A percentile compares a stretch with the other conserved stretches of the same genome.
Evolutionary conservation across 64 coral and sea anemone genomes (phyloP).

Genomic region (Montipora cactus): DNA sequence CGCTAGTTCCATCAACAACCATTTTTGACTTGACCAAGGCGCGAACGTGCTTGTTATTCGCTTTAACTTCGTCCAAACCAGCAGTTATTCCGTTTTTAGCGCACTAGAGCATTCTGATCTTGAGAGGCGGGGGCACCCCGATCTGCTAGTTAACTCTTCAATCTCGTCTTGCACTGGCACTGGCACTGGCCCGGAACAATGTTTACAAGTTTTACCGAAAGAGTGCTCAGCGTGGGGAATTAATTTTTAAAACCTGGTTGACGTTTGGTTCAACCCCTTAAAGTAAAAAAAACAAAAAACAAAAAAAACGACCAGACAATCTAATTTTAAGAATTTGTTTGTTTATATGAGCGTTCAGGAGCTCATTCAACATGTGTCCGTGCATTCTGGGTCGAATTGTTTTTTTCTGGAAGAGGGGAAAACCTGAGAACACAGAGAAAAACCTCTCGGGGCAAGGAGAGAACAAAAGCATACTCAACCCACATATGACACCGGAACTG

Average conservation of each 20-base stretch:
- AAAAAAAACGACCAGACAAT: background rate
- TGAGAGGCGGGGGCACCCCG: background rate
- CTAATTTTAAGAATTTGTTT: too few species aligned
- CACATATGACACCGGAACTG: too few species aligned
- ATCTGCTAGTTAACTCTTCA: background rate
- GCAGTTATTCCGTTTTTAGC: background rate
- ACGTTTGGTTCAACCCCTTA: constrained; percentile 4
- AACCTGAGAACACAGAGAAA: too few species aligned
- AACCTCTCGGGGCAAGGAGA: too few species aligned
- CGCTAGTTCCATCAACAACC: background rate
- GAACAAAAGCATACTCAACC: too few species aligned
- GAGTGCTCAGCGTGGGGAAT: background rate
- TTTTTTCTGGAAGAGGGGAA: too few species aligned
- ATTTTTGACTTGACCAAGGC: background rate
- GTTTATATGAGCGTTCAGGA: too few species aligned
- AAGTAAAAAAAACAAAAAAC: background rate
- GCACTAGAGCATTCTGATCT: background rate
- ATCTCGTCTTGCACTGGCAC: background rate
- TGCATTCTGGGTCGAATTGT: too few species aligned
- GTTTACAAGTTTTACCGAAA: background rate
- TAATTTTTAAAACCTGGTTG: background rate
- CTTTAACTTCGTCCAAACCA: background rate
- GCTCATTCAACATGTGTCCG: too few species aligned
- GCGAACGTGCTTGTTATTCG: background rate
- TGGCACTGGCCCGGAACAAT: background rate